These are phyloP conservation scores for Ictidomys tridecemlineatus DNA, from an alignment of 2,113 vertebrate genomes.

Conservation along the genomic window DNA sequence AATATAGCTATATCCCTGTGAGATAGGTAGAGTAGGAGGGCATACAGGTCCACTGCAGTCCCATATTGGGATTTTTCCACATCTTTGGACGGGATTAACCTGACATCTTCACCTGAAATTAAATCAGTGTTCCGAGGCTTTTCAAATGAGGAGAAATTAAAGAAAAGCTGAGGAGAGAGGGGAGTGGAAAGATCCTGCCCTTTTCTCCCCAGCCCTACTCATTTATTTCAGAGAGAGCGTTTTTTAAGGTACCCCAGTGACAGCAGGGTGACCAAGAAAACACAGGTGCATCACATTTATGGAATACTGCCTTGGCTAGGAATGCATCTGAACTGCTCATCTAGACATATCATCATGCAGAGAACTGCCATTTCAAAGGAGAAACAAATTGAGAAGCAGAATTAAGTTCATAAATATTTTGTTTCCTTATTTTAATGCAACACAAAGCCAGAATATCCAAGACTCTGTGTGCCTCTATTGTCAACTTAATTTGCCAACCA, in stretches of 20 bases:
- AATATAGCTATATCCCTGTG: conserved; percentile 33
- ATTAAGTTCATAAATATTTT: conserved; percentile 73
- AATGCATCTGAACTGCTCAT: conserved; percentile 10
- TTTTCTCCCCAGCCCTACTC: background rate
- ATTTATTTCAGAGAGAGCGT: background rate
- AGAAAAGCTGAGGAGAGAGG: background rate
- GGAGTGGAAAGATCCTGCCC: background rate
- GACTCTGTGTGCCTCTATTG: conserved; percentile 46
- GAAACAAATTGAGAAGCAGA: conserved; percentile 47
- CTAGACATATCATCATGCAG: background rate
- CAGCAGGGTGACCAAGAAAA: conserved; percentile 72
- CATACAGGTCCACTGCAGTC: background rate
- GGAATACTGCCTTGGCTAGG: background rate
- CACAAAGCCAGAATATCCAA: conserved; percentile 44
- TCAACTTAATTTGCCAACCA: conserved; percentile 40
- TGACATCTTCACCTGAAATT: conserved; percentile 73
- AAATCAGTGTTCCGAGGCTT: conserved; percentile 59
- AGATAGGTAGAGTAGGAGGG: conserved; percentile 10
- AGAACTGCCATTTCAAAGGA: conserved; percentile 57
- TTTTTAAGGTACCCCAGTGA: conserved; percentile 55
- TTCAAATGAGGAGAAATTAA: conserved; percentile 70
- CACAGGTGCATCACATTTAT: conserved; percentile 62
- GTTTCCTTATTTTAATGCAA: conserved; percentile 72
- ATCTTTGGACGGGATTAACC: conserved; percentile 13
- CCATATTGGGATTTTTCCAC: background rate